A percentile compares a stretch with the other conserved stretches of the same genome.
These are phyloP conservation scores for Argynnis bischoffii DNA, from an alignment of 2,888 invertebrate species.

Conservation along the genomic window DNA sequence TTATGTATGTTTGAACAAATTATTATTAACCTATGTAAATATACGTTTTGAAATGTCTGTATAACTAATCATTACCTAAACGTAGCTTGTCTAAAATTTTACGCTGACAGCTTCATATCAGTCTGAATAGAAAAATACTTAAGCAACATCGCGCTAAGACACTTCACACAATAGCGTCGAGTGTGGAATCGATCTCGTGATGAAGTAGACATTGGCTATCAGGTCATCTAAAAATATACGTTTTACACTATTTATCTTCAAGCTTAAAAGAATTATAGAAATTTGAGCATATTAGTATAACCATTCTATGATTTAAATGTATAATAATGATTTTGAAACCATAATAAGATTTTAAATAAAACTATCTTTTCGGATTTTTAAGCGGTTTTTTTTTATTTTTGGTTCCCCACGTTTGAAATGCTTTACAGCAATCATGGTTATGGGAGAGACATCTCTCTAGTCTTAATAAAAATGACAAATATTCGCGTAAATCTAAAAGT, in stretches of 20 bases:
- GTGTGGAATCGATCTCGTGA: conserved; percentile 46
- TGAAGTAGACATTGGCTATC: conserved; percentile 43
- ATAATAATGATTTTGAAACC: too few relatives aligned
- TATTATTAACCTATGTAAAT: background rate
- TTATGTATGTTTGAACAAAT: too few relatives aligned
- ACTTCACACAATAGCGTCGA: conserved; percentile 25
- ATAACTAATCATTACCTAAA: background rate
- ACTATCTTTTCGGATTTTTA: too few relatives aligned
- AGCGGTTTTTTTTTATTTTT: too few relatives aligned
- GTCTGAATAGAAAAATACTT: conserved; percentile 31
- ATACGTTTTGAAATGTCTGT: background rate
- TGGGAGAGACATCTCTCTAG: too few relatives aligned
- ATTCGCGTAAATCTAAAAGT: too few relatives aligned
- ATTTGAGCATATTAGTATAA: background rate
- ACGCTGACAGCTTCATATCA: conserved; percentile 25
- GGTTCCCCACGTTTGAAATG: too few relatives aligned
- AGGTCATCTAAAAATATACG: conserved; percentile 30
- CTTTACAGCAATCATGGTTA: too few relatives aligned
- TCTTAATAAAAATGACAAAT: too few relatives aligned
- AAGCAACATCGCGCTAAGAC: conserved; percentile 24
- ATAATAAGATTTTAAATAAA: too few relatives aligned
- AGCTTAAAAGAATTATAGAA: background rate
- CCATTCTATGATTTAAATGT: too few relatives aligned
- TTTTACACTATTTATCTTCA: conserved; percentile 17
- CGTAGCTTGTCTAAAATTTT: conserved; percentile 14